Evolutionary conservation across 2,888 invertebrate genomes (phyloP), one percentile per base, ranked within the genome.

Genomic region (Hesperia comma): DNA sequence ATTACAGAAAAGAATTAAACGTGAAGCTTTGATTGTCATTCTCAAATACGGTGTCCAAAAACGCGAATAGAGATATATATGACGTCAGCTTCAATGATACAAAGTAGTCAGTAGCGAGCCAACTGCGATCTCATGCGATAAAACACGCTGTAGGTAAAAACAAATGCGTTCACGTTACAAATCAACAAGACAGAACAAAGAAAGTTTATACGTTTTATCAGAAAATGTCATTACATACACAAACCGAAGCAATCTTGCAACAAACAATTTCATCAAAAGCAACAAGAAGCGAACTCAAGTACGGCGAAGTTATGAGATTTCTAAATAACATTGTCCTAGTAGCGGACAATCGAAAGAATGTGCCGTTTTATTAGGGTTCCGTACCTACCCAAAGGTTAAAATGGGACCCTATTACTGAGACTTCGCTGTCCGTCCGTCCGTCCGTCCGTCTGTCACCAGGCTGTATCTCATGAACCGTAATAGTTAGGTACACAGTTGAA

Each of bases 131-230:
- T 58, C 58, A 53, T 40, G 43, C 33, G 43, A 19, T 51, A 71
- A 71, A 75, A 70, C 70, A 71, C 68, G 64, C 56, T 37, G 63
- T 68, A 67, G 68, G 67, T 70, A 63, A 82, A 84, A 84, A 85
- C 82, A 83, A 81, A 77, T 76, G 74, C 72, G 74, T 71, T 82
- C 80, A 70, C 73, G 79, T 83, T 81, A 80, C 83, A 84, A 84
- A 76, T 76, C 75, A 77, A 84, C 84, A 80, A 77, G 72, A 70
- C 74, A 79, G 86, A 89, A 90, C 90, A 90, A 91, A 88, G 89
- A 81, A 77, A 83, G 90, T 90, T 90, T 90, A 76, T 77, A 87
- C 88, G 85, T 85, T 85, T 86, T 83, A 86, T 84, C 84, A 81
- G 87, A 87, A 86, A 86, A 84, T 83, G 80, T 79, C 82, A 85